phyloP scores from a whole-genome alignment of 2,888 invertebrate species.

The Horisme vitalbata region DNA sequence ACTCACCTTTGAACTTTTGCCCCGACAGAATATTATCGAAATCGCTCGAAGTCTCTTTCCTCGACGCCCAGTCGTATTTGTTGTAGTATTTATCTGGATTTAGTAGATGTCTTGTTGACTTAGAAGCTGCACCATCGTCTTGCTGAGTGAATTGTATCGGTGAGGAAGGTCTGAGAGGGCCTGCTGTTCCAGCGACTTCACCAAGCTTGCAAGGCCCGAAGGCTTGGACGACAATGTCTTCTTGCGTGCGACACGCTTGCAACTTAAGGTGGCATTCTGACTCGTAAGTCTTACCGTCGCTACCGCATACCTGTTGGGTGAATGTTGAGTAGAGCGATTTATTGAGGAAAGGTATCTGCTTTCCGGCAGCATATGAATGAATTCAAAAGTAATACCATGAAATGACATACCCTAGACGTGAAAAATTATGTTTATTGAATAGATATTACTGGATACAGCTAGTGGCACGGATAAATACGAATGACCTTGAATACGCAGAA shows the following conservation, averaged over 20 bases:
- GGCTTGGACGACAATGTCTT: conserved; percentile 89
- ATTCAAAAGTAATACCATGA: no score
- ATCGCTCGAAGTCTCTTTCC: conserved; percentile 78
- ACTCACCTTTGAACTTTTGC: conserved; percentile 72
- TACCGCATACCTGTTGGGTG: conserved; percentile 85
- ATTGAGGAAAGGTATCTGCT: conserved; percentile 20
- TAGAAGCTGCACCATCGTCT: conserved; percentile 89
- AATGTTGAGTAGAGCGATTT: conserved; percentile 18
- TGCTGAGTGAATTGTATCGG: conserved; percentile 91
- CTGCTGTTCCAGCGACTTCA: conserved; percentile 88
- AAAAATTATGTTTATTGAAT: no score
- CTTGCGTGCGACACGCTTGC: conserved; percentile 92
- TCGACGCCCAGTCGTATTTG: conserved; percentile 81
- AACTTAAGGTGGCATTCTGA: conserved; percentile 92
- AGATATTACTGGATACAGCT: no score
- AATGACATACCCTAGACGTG: no score
- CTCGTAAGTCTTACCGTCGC: conserved; percentile 91
- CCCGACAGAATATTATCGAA: conserved; percentile 67
- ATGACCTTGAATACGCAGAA: no score
- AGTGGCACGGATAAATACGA: no score
- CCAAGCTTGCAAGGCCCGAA: conserved; percentile 89
- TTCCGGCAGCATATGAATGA: no score
- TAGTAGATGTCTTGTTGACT: conserved; percentile 90
- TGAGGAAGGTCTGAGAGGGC: conserved; percentile 89
- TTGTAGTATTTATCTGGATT: conserved; percentile 87